phyloP scores from a whole-genome alignment of 1,140 invertebrate species.

The Caenorhabditis brenneri region DNA sequence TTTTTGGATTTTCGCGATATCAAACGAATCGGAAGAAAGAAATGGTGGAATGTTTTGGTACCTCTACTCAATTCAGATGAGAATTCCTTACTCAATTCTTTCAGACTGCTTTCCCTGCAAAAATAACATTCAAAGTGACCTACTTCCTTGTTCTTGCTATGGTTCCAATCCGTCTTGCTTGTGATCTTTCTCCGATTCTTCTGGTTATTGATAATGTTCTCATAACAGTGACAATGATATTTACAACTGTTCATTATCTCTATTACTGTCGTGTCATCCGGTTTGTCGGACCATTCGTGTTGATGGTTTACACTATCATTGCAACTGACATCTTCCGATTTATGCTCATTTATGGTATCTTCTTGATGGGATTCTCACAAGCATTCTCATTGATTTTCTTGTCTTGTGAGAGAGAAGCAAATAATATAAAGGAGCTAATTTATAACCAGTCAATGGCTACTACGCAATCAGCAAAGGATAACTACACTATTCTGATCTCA shows the following conservation, averaged over 20 bases:
- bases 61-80: neutral
- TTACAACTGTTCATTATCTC: conserved; percentile 90
- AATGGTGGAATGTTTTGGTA: conserved; percentile 50
- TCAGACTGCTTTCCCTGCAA: conserved; percentile 84
- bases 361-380: conserved; percentile 97
- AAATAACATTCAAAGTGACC: conserved; percentile 91
- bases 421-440: conserved; percentile 11
- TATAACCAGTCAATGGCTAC: neutral
- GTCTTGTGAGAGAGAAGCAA: conserved; percentile 77
- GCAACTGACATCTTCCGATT: conserved; percentile 92
- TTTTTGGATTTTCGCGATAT: conserved; percentile 62
- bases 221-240: conserved; percentile 89
- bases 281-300: conserved; percentile 95
- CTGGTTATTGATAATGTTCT: conserved; percentile 82
- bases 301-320: conserved; percentile 99
- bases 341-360: conserved; percentile 92
- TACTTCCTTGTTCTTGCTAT: conserved; percentile 84
- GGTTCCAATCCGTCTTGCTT: conserved; percentile 83
- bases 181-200: conserved; percentile 74
- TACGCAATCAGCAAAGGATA: neutral
- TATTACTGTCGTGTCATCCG: conserved; percentile 97
- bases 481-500: neutral
- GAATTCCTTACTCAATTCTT: conserved; percentile 15
- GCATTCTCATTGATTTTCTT: conserved; percentile 89
- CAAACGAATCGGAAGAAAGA: conserved; percentile 61